phyloP scores from a whole-genome alignment of 2,113 vertebrate genomes.

The Percina caprodes region DNA sequence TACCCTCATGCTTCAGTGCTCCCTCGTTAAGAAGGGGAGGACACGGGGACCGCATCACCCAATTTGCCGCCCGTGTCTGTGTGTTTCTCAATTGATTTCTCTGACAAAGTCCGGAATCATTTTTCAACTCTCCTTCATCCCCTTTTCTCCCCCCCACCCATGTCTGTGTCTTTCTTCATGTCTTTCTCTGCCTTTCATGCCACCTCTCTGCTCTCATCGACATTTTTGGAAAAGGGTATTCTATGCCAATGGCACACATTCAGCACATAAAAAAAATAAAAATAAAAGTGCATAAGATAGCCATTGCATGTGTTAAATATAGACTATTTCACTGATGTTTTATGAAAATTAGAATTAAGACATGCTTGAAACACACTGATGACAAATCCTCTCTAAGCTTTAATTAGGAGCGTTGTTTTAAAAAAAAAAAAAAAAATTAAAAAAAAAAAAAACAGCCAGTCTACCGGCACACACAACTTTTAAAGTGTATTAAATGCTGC shows the following conservation, averaged over 20 bases:
- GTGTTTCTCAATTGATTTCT: slow-evolving; percentile 81
- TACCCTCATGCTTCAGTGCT: slow-evolving; percentile 77
- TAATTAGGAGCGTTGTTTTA: slow-evolving; percentile 85
- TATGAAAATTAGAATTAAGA: slow-evolving; percentile 88
- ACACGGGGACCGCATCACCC: slow-evolving; percentile 77
- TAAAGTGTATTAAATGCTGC: slow-evolving; percentile 89
- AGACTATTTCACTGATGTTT: slow-evolving; percentile 85
- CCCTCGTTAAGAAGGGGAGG: slow-evolving; percentile 79
- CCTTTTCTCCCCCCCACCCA: slow-evolving; percentile 13
- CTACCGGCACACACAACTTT: slow-evolving; percentile 84
- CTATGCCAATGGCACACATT: slow-evolving; percentile 56
- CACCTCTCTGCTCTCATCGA: slow-evolving; percentile 27
- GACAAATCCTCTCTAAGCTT: slow-evolving; percentile 87
- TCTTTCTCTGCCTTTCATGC: neutral
- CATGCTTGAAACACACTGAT: slow-evolving; percentile 83
- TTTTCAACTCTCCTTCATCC: slow-evolving; percentile 70
- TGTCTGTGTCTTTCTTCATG: slow-evolving; percentile 45
- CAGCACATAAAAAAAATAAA: slow-evolving; percentile 46
- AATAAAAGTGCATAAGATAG: slow-evolving; percentile 71
- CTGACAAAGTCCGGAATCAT: slow-evolving; percentile 81
- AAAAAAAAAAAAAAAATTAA: slow-evolving; percentile 73
- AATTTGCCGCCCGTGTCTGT: slow-evolving; percentile 78
- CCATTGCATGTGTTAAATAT: slow-evolving; percentile 81
- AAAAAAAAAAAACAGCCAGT: slow-evolving; percentile 77
- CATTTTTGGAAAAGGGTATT: slow-evolving; percentile 58